Percentiles rank a stretch among this genome's conserved stretches.
Evolutionary conservation across 2,113 vertebrate genomes (phyloP).

Genomic region (Phrynosoma platyrhinos): DNA sequence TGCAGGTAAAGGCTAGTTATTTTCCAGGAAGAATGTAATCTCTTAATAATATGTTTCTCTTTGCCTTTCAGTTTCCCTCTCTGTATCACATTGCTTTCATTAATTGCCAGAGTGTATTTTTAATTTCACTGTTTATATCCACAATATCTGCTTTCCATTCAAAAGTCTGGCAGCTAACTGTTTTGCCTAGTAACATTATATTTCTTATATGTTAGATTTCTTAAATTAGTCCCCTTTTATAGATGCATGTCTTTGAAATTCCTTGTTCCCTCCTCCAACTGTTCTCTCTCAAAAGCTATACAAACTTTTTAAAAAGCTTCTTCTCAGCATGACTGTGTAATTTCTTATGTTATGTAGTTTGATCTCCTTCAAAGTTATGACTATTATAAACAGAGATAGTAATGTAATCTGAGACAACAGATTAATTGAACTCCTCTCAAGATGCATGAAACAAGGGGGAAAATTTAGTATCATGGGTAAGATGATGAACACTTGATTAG

Average conservation of each 20-base stretch:
- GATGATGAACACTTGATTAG: slow-evolving; percentile 40
- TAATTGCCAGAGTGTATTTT: not conserved
- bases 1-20: not conserved
- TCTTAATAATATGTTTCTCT: not conserved
- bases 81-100: slow-evolving; percentile 12
- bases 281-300: slow-evolving; percentile 1
- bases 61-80: not conserved
- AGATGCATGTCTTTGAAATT: not conserved
- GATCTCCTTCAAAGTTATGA: slow-evolving; percentile 39
- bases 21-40: not conserved
- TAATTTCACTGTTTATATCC: slow-evolving; percentile 14
- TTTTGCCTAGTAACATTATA: slow-evolving; percentile 12
- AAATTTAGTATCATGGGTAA: not conserved
- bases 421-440: slow-evolving; percentile 37
- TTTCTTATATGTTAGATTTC: slow-evolving; percentile 7
- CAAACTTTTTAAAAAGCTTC: not conserved
- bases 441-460: slow-evolving; percentile 15
- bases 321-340: not conserved
- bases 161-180: slow-evolving; percentile 22
- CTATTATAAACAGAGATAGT: slow-evolving; percentile 41
- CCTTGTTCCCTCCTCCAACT: not conserved
- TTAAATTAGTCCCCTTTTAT: slow-evolving; percentile 18
- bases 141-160: not conserved
- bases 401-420: slow-evolving; percentile 36
- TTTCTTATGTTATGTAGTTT: slow-evolving; percentile 31